Conservation (phyloP, 1,140 invertebrate species). For the Aphaenogaster floridana region DNA sequence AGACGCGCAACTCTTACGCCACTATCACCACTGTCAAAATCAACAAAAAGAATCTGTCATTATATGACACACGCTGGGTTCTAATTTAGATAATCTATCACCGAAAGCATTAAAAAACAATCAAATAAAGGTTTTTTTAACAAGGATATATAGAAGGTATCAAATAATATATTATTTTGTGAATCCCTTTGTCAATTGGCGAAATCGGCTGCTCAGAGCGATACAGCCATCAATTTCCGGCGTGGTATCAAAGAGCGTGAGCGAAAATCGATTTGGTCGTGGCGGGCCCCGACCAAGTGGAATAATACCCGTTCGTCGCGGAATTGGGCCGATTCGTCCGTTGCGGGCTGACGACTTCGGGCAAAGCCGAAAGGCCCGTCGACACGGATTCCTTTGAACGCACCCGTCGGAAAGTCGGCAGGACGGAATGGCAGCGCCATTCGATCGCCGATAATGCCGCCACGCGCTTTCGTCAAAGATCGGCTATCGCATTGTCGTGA, state of each 20-base stretch:
- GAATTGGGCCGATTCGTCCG: conserved; percentile 55
- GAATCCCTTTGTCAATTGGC: neutral
- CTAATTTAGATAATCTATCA: neutral
- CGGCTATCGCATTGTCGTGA: conserved; percentile 54
- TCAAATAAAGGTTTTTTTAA: neutral
- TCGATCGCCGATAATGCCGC: conserved; percentile 43
- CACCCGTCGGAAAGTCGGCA: conserved; percentile 14
- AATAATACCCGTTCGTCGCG: conserved; percentile 48
- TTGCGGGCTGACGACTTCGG: neutral
- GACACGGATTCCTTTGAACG: conserved; percentile 43
- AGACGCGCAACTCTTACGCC: no score
- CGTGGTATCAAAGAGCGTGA: conserved; percentile 11
- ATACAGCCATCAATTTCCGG: conserved; percentile 24
- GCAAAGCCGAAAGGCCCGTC: conserved; percentile 40
- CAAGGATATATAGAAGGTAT: neutral
- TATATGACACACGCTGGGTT: neutral
- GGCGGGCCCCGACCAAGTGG: conserved; percentile 14
- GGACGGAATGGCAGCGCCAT: conserved; percentile 11
- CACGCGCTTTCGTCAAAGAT: conserved; percentile 55
- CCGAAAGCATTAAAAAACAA: neutral
- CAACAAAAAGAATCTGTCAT: neutral
- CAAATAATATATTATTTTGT: neutral
- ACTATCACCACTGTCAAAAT: neutral
- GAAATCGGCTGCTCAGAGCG: neutral
- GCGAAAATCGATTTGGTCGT: conserved; percentile 8